Base-by-base conservation (phyloP, 2,113 vertebrate genomes). In the Otus sunia region DNA sequence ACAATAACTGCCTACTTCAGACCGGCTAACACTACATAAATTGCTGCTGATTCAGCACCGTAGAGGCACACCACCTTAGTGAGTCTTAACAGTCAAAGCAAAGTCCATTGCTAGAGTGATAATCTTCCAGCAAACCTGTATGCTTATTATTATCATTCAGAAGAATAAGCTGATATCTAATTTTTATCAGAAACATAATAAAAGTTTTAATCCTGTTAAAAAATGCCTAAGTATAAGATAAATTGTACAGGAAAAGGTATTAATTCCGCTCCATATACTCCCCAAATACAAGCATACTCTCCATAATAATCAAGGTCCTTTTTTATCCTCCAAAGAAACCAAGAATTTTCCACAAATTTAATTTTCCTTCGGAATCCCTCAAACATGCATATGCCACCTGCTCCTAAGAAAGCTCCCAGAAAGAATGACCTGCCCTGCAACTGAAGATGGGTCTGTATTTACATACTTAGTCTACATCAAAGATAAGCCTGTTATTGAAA, bases 221-320 rank as follows among this genome's bases (percentile, higher is more conserved):
- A 32, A 16, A 7, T 0, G 17, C 23, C 12, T 0, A 27, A 66
- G 22, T 5, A 6, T 12, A n/a, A 13, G 3, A 32, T 0, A 67
- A 80, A 26, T 15, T 21, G 30, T 15, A n/a, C 27, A n/a, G 56
- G 53, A 27, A 68, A 77, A 86, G 1, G 13, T 29, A 62, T 13
- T 43, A 12, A 49, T 50, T 68, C 16, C 18, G 47, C 17, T 34
- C 37, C 10, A 13, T 34, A 6, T 9, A 68, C 37, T 22, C 16
- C 34, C 27, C 0, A 1, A 43, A 55, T 5, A 39, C 45, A 55
- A 45, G 15, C 10, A 23, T 23, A 19, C 32, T 68, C 12, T 26
- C 34, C 8, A 7, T 6, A 55, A 50, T 23, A 78, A 49, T 13
- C 50, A 36, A 18, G 13, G n/a, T 32, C 20, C 29, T 36, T 52